Base-by-base conservation (phyloP, 2,888 invertebrate genomes). In the Gymnoscelis rufifasciata region DNA sequence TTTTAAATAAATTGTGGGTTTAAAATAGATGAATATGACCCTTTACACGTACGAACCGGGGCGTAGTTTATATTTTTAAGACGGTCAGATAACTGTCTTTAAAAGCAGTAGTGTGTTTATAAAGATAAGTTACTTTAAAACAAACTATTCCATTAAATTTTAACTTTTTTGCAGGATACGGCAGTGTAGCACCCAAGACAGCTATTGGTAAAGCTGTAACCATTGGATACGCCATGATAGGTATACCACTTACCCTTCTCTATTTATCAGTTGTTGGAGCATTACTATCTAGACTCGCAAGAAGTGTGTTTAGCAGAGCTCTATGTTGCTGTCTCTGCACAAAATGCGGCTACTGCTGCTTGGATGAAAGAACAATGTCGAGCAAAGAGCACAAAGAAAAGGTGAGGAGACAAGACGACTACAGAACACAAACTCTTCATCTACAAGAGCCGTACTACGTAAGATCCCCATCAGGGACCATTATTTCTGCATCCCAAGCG, bases 181-280 rank as follows among this genome's bases (percentile, higher is more conserved):
- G 97, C 45, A 97, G 96, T 78, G 94, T 97, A 43, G 94, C 97
- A 0, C 97, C 97, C 0, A 92, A 93, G 64, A 97, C 97, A 15
- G 92, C 94, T n/a, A 84, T 95, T 51, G 97, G 97, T 5, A 96
- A 97, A 78, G 92, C 95, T 27, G 94, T 97, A 1, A 97, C 97
- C n/a, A 93, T 95, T 82, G 93, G 93, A 11, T 96, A 96, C 78
- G 95, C 96, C 28, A 91, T 95, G 57, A 90, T 97, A 47, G 96
- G 97, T 12, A 96, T 97, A 60, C 97, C 97, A 0, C 79, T 97
- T 54, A 96, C 96, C 45, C 90, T 97, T 47, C 91, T 97, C 38
- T 97, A 96, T 77, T 89, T 97, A 57, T 95, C 96, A 37, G 95
- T 94, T 60, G 94, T 96, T 15, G 96, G 96, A 47, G 93, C 95